A percentile compares a stretch with the other conserved stretches of the same genome.
These are phyloP conservation scores for Drosophila putrida DNA, from an alignment of 2,888 invertebrate species.

Conservation along the genomic window DNA sequence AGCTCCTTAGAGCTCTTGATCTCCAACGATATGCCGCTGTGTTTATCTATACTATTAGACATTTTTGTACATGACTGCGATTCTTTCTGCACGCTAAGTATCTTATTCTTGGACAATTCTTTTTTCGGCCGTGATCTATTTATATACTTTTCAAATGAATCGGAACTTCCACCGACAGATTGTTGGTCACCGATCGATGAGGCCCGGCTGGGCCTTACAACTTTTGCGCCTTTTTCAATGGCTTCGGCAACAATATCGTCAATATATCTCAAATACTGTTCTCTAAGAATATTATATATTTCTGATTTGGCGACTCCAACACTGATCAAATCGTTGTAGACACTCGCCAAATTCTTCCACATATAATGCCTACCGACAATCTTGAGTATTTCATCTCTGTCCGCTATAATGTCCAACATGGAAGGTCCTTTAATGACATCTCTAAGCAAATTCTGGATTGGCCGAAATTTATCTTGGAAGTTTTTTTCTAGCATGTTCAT, in stretches of 20 bases:
- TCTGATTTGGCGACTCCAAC: neutral
- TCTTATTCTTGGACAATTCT: neutral
- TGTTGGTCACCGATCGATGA: neutral
- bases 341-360: conserved; percentile 40
- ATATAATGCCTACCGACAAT: conserved; percentile 42
- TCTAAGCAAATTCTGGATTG: neutral
- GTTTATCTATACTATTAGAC: too few species aligned
- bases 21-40: neutral
- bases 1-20: neutral
- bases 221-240: conserved; percentile 8
- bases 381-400: conserved; percentile 10
- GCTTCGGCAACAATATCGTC: conserved; percentile 9
- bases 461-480: neutral
- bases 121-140: neutral
- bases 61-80: neutral
- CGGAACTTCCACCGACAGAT: neutral
- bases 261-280: conserved; percentile 44
- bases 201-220: neutral
- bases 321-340: conserved; percentile 34
- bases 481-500: neutral
- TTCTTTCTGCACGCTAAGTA: neutral
- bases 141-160: conserved; percentile 5
- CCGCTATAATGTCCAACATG: conserved; percentile 16
- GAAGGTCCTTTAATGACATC: conserved; percentile 27
- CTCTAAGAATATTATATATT: conserved; percentile 3